Evolutionary conservation across 2,888 invertebrate genomes (phyloP).

Genomic region (Keiferia lycopersicella): DNA sequence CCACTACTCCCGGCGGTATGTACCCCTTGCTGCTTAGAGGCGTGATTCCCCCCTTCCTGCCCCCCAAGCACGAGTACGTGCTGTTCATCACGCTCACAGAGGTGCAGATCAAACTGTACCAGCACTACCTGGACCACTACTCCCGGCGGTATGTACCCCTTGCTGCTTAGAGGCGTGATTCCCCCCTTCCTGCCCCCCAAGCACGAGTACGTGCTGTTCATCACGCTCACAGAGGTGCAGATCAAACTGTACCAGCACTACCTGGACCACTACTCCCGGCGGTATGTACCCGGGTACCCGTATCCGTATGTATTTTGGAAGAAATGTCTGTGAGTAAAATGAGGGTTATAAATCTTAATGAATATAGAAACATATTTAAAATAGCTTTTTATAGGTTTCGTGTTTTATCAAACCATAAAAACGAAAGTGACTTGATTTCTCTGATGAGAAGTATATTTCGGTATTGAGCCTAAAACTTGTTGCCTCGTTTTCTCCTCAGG

Average conservation of each 20-base stretch:
- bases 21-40: slow-evolving; percentile 73
- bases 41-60: slow-evolving; percentile 96
- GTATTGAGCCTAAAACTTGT: no score
- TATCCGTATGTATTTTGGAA: no score
- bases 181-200: slow-evolving; percentile 97
- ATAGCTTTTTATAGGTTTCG: no score
- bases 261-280: slow-evolving; percentile 84
- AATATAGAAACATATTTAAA: no score
- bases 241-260: slow-evolving; percentile 90
- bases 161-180: slow-evolving; percentile 87
- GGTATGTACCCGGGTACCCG: slow-evolving; percentile 55
- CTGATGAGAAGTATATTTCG: no score
- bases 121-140: slow-evolving; percentile 87
- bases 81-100: slow-evolving; percentile 92
- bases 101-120: slow-evolving; percentile 91
- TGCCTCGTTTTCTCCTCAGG: no score
- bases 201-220: slow-evolving; percentile 96
- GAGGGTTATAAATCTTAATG: no score
- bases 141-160: slow-evolving; percentile 68
- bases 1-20: slow-evolving; percentile 81
- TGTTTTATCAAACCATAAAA: no score
- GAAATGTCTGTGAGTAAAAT: no score
- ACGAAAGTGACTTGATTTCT: no score
- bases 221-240: slow-evolving; percentile 91
- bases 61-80: slow-evolving; percentile 98